phyloP scores from a whole-genome alignment of 2,888 invertebrate genomes.

The Heliconius hortense region DNA sequence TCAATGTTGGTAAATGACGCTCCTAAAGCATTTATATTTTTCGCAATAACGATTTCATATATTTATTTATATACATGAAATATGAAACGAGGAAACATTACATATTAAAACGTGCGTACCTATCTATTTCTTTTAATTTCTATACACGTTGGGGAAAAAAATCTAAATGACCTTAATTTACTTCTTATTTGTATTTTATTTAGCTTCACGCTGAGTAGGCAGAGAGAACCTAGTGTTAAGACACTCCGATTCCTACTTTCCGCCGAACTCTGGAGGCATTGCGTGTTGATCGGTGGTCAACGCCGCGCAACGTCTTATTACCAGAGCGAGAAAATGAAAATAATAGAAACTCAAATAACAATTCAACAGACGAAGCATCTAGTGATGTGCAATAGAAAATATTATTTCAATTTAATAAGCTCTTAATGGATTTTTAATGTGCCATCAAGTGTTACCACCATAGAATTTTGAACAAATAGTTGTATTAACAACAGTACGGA shows the following conservation, averaged over 20 bases:
- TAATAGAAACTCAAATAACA: not conserved
- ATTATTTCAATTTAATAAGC: constrained; percentile 30
- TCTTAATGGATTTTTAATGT: constrained; percentile 33
- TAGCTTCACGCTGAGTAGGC: too few species aligned
- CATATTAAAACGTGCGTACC: not conserved
- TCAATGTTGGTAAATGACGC: constrained; percentile 27
- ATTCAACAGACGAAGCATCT: not conserved
- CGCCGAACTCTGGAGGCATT: too few species aligned
- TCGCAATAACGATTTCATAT: constrained; percentile 28
- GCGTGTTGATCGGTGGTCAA: too few species aligned
- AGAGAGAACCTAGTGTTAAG: too few species aligned
- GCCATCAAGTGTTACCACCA: not conserved
- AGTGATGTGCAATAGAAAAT: constrained; percentile 4
- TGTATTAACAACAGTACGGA: not conserved
- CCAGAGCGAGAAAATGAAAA: too few species aligned
- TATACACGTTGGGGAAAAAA: not conserved
- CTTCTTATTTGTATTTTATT: not conserved
- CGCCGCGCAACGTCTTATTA: too few species aligned
- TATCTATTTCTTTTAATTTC: not conserved
- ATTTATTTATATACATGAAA: not conserved
- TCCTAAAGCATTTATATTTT: constrained; percentile 24
- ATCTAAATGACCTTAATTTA: too few species aligned
- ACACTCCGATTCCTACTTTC: too few species aligned
- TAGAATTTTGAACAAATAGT: constrained; percentile 8
- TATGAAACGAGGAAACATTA: not conserved